Evolutionary conservation across 2,113 vertebrate species (phyloP), one percentile per base, ranked within the genome.

Genomic region (Labeo rohita): DNA sequence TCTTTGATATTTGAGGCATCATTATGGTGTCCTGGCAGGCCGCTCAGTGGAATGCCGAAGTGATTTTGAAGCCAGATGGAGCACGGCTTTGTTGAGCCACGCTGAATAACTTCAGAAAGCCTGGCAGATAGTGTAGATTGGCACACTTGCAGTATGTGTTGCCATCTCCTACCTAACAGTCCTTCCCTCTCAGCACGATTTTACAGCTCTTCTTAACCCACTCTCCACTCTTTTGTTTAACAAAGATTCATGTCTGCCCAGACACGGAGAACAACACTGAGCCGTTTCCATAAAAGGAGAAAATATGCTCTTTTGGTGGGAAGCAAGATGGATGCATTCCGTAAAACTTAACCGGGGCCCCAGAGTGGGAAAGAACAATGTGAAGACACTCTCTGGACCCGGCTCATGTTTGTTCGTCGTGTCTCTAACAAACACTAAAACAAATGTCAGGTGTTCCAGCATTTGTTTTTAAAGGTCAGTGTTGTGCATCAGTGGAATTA

Each of bases 271-370:
- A 49, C 85, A 92, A 92, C 91, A 88, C 87, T 78, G 88, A 88
- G 89, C 87, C 89, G 93, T 92, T 89, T 86, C 96, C 96, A 95
- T 96, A 97, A 96, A 97, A 96, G 96, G 96, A 92, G 92, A 97
- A 96, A 96, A 94, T 93, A 95, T 95, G 95, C 93, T 93, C 72
- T 52, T 84, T 75, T 86, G 10, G 72, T 85, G 65, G 49, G 77
- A 70, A 88, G 78, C 56, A 47, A 68, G 63, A 78, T 85, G 85
- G 72, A 90, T 49, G 47, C 78, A 85, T 90, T 85, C 87, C 15
- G 28, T 28, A 72, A 83, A 79, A 83, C 87, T 83, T 85, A 45
- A 78, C 72, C 8, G 18, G 79, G 66, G 85, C 83, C 80, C 68
- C 50, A 43, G 83, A 83, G 39, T 13, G 65, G 79, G 54, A 65